Percentiles rank a stretch among this genome's conserved stretches.
Evolutionary conservation across 2,888 invertebrate genomes (phyloP).

Genomic region (Drosophila kanekoi): DNA sequence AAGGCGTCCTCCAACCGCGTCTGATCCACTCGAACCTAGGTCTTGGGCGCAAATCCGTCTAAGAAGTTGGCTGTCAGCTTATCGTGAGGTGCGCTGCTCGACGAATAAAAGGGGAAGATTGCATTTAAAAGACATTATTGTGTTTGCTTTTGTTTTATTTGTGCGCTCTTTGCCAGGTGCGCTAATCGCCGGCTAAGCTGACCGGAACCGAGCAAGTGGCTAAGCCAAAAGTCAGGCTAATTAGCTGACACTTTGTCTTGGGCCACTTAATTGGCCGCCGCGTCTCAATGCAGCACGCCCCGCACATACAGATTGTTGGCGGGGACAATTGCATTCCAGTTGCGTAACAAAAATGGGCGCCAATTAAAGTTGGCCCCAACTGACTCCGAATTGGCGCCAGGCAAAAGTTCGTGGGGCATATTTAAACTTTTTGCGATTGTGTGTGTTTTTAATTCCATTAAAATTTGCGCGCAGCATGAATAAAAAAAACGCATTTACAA

Average conservation of each 20-base stretch:
- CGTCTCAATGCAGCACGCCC: constrained; percentile 58
- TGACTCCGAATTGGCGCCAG: constrained; percentile 57
- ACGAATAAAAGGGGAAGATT: background rate
- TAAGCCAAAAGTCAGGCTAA: constrained; percentile 73
- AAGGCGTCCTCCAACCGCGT: constrained; percentile 9
- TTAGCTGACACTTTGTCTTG: constrained; percentile 78
- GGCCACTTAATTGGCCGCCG: constrained; percentile 72
- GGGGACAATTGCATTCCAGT: constrained; percentile 78
- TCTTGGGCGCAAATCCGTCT: constrained; percentile 45
- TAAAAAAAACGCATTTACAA: constrained; percentile 60
- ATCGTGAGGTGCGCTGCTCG: constrained; percentile 3
- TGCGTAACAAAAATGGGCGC: constrained; percentile 78
- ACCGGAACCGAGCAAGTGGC: constrained; percentile 41
- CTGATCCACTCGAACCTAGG: constrained; percentile 17
- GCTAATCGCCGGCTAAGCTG: constrained; percentile 75
- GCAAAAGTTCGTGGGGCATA: constrained; percentile 64
- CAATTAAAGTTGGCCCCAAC: constrained; percentile 72
- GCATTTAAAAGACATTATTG: constrained; percentile 68
- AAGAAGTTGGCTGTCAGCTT: constrained; percentile 69
- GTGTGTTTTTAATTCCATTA: constrained; percentile 75
- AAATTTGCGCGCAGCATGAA: constrained; percentile 61
- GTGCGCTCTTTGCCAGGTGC: constrained; percentile 58
- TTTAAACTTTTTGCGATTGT: constrained; percentile 67
- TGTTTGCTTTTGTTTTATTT: constrained; percentile 48
- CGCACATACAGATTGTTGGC: constrained; percentile 77